Evolutionary conservation across 2,888 invertebrate species (phyloP), one percentile per base, ranked within the genome.

Genomic region (Aplocera efformata): DNA sequence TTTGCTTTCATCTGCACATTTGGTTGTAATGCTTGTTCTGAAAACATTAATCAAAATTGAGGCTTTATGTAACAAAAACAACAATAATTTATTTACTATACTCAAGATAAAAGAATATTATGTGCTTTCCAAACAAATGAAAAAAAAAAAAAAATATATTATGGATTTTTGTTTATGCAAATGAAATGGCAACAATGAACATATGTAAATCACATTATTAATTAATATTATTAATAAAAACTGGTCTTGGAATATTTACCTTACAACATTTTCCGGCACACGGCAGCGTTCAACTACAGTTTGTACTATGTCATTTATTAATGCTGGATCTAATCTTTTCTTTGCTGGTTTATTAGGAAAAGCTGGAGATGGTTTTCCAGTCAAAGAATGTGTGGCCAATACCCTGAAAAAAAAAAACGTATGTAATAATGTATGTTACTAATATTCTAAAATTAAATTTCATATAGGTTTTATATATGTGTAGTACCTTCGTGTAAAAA

Each of bases 1-100:
- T 72, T 91, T 91, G 50, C 89, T 89, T 63, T 91, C 91, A 57
- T 91, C 91, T 0, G 90, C 90, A 56, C 90, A 91, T 66, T 91
- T 91, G 0, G 90, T 90, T 10, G 90, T 90, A n/a, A 91, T 91
- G n/a, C 88, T 85, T 8, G 79, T 83, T 32, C 90, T 88, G 66
- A 28, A 65, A 67, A 27, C 1, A 22, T 7, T 17, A 17, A 17
- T 17, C 13, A 17, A 17, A 5, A 17, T 5, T 5, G 5, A 17
- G 5, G 2, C 13, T 17, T 17, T 17, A 2, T 17, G 13, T 17
- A 17, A 17, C 13, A n/a, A n/a, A n/a, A n/a, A n/a, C n/a, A n/a
- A n/a, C n/a, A n/a, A n/a, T n/a, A n/a, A n/a, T n/a, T n/a, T n/a
- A n/a, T n/a, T n/a, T n/a, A n/a, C n/a, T n/a, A n/a, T n/a, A n/a